These are phyloP conservation scores for Trididemnum clinides DNA, from an alignment of 23 tunicate species.

Conservation along the genomic window DNA sequence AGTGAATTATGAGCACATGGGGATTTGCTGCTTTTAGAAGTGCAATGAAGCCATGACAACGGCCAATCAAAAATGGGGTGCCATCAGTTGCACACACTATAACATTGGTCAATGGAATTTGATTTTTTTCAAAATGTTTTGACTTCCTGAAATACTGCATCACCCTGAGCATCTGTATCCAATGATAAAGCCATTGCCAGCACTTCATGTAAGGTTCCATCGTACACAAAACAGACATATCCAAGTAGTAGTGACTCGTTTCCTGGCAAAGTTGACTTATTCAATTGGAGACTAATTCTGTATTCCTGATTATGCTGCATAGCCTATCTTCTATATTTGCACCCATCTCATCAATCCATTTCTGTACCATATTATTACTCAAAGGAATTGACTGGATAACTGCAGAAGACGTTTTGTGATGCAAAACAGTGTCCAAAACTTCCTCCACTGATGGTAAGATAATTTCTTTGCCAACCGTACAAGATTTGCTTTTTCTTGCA, in stretches of 20 bases:
- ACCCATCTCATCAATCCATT: slow-evolving; percentile 23
- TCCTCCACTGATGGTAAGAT: slow-evolving; percentile 45
- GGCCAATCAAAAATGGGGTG: slow-evolving; percentile 45
- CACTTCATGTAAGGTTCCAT: not conserved
- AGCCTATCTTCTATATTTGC: slow-evolving; percentile 34
- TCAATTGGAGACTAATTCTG: slow-evolving; percentile 10
- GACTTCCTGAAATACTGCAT: slow-evolving; percentile 41
- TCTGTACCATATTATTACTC: no score
- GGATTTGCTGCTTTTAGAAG: slow-evolving; percentile 31
- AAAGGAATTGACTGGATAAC: slow-evolving; percentile 18
- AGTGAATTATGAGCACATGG: slow-evolving; percentile 19
- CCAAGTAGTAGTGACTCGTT: slow-evolving; percentile 49
- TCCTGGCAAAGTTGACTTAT: slow-evolving; percentile 50
- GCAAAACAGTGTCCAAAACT: no score
- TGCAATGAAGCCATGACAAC: slow-evolving; percentile 18
- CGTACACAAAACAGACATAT: slow-evolving; percentile 56
- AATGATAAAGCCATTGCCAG: slow-evolving; percentile 18
- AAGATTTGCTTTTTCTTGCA: slow-evolving; percentile 42
- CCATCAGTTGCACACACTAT: no score
- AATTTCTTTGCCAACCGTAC: slow-evolving; percentile 40
- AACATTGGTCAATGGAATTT: no score
- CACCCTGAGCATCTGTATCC: slow-evolving; percentile 31
- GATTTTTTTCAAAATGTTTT: slow-evolving; percentile 23
- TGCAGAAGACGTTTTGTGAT: slow-evolving; percentile 47
- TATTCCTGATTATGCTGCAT: slow-evolving; percentile 22